A percentile compares a stretch with the other conserved stretches of the same genome.
phyloP scores from a whole-genome alignment of 53 echinoderm and acorn worm genomes.

The Paracentrotus lividus region DNA sequence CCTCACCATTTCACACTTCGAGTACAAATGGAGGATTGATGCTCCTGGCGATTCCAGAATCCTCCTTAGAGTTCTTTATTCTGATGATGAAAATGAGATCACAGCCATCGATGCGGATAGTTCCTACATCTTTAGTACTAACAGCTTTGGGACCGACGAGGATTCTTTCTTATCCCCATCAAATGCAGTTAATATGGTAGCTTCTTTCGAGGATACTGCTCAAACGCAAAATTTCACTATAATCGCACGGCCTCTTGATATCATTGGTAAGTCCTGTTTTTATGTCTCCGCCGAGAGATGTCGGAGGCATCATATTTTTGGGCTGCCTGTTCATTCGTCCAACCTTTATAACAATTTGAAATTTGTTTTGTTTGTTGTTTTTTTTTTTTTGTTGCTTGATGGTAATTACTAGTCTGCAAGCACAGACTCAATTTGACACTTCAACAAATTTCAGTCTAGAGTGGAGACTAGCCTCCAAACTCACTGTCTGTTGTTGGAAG shows the following conservation, averaged over 20 bases:
- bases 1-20: neutral
- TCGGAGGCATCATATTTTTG: no score
- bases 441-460: no score
- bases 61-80: neutral
- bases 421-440: no score
- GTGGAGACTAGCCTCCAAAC: no score
- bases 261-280: neutral
- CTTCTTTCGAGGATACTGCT: neutral
- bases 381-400: no score
- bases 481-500: no score
- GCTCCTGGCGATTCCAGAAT: neutral
- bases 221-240: neutral
- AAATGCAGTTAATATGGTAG: neutral
- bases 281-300: no score
- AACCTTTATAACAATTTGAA: no score
- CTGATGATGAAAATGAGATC: neutral
- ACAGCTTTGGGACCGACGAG: neutral
- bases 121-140: neutral
- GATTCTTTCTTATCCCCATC: neutral
- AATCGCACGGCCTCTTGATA: neutral
- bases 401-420: no score
- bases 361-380: no score
- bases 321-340: no score
- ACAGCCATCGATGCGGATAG: neutral
- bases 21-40: neutral